These are phyloP conservation scores for Ganaspis brasiliensis DNA, from an alignment of 2,888 invertebrate species.

Conservation along the genomic window DNA sequence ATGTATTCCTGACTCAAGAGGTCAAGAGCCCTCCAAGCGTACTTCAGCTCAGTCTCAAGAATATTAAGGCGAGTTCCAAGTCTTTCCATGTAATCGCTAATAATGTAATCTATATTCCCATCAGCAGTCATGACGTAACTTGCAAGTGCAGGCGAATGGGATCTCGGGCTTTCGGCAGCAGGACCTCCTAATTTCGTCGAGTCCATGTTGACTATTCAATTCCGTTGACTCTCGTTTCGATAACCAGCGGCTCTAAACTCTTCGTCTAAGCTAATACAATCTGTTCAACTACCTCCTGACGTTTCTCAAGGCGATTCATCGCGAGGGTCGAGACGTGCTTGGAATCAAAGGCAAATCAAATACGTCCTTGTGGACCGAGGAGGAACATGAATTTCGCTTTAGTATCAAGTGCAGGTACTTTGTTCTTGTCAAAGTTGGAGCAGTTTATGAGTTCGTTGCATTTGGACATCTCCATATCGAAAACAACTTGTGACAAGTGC, in stretches of 20 bases:
- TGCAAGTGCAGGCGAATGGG: slow-evolving; percentile 69
- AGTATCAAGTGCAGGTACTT: slow-evolving; percentile 57
- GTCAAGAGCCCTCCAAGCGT: slow-evolving; percentile 95
- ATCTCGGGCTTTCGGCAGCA: slow-evolving; percentile 65
- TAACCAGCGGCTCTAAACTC: slow-evolving; percentile 1
- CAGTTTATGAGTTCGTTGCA: slow-evolving; percentile 46
- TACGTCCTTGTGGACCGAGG: slow-evolving; percentile 65
- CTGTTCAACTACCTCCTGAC: slow-evolving; percentile 52
- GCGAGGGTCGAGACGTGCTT: slow-evolving; percentile 44
- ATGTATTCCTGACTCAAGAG: slow-evolving; percentile 95
- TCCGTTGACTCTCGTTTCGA: slow-evolving; percentile 6
- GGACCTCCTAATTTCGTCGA: slow-evolving; percentile 72
- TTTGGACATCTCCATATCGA: slow-evolving; percentile 60
- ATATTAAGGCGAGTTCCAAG: slow-evolving; percentile 92
- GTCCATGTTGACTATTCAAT: slow-evolving; percentile 66
- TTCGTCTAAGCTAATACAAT: slow-evolving; percentile 53
- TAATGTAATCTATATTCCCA: slow-evolving; percentile 52
- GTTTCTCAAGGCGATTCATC: slow-evolving; percentile 66
- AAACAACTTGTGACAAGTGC: slow-evolving; percentile 7
- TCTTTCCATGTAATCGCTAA: slow-evolving; percentile 89
- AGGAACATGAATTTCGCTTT: slow-evolving; percentile 67
- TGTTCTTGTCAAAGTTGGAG: slow-evolving; percentile 48
- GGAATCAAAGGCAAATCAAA: slow-evolving; percentile 62
- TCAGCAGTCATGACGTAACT: slow-evolving; percentile 46
- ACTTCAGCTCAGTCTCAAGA: slow-evolving; percentile 91